Evolutionary conservation across 2,888 invertebrate species (phyloP).

Genomic region (Sturmia bella): DNA sequence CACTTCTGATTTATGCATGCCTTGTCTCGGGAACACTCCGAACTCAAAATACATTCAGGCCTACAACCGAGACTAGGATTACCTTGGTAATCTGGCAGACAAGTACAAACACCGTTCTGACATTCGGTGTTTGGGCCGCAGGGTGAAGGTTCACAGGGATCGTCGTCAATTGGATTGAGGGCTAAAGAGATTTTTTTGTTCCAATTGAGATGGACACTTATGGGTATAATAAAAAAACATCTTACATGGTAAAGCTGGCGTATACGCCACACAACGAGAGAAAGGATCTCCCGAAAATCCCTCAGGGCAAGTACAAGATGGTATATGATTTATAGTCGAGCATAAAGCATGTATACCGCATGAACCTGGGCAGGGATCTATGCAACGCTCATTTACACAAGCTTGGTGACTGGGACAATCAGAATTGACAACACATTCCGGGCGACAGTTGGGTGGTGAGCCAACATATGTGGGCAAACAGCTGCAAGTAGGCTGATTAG

Average conservation of each 20-base stretch:
- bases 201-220: no score
- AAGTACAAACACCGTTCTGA: slow-evolving; percentile 86
- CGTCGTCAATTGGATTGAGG: slow-evolving; percentile 74
- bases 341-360: slow-evolving; percentile 89
- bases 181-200: slow-evolving; percentile 72
- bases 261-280: slow-evolving; percentile 84
- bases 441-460: slow-evolving; percentile 87
- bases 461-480: slow-evolving; percentile 86
- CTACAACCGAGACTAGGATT: slow-evolving; percentile 86
- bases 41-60: slow-evolving; percentile 88
- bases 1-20: slow-evolving; percentile 89
- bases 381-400: slow-evolving; percentile 87
- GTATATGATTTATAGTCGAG: slow-evolving; percentile 87
- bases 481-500: slow-evolving; percentile 84
- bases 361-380: slow-evolving; percentile 88
- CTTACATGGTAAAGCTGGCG: slow-evolving; percentile 74
- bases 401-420: slow-evolving; percentile 87
- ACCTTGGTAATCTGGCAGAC: slow-evolving; percentile 86
- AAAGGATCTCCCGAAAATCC: slow-evolving; percentile 87
- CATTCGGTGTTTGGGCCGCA: slow-evolving; percentile 87
- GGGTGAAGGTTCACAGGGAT: slow-evolving; percentile 87
- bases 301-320: slow-evolving; percentile 86
- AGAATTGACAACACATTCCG: slow-evolving; percentile 87
- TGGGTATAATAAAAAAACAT: no score
- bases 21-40: slow-evolving; percentile 86